Conservation (phyloP, 2,113 vertebrate species). For the Dicerorhinus sumatrensis region DNA sequence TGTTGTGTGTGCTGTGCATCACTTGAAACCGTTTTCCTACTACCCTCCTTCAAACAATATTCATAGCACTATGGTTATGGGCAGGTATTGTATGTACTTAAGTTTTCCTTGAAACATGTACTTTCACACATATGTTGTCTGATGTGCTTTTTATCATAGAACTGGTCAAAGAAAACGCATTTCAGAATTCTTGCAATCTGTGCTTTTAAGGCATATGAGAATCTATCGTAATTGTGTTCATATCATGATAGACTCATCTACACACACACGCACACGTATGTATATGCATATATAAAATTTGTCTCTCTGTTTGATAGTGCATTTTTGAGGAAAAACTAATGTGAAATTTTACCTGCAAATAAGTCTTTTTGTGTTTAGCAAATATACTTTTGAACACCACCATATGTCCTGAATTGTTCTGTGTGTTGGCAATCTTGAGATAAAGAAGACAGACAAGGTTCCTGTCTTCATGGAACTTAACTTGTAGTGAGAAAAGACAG, state of each 20-base stretch:
- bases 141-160: neutral
- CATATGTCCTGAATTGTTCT: neutral
- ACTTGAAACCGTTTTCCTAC: conserved; percentile 18
- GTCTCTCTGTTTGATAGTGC: neutral
- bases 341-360: neutral
- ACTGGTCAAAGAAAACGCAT: neutral
- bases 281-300: neutral
- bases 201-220: neutral
- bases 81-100: neutral
- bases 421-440: neutral
- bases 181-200: neutral
- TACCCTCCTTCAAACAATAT: neutral
- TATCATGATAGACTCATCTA: neutral
- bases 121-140: neutral
- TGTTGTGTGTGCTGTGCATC: neutral
- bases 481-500: neutral
- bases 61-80: neutral
- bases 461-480: neutral
- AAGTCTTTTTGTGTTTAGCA: neutral
- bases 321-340: neutral
- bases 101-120: neutral
- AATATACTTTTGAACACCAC: neutral
- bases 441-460: neutral
- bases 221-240: neutral
- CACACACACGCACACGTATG: neutral